These are phyloP conservation scores for Rhipidura dahli DNA, from an alignment of 2,113 vertebrate species.

Conservation along the genomic window DNA sequence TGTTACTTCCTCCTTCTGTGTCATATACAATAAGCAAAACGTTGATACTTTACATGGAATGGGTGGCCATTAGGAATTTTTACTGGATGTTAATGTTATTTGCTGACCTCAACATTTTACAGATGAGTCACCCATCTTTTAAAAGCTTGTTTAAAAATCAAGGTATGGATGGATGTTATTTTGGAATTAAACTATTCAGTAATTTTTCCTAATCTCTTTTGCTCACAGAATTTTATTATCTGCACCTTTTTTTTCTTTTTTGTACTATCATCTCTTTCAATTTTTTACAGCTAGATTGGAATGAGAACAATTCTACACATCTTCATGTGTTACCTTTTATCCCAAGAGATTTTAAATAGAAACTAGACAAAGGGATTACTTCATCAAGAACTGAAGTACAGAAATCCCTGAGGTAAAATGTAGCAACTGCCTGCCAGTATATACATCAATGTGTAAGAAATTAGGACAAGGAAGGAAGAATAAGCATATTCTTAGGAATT, in stretches of 20 bases:
- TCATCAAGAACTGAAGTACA: not conserved
- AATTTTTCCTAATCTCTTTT: not conserved
- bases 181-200: not conserved
- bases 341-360: not conserved
- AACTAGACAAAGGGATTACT: not conserved
- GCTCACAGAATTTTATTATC: not conserved
- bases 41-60: slow-evolving; percentile 35
- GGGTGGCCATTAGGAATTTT: slow-evolving; percentile 38
- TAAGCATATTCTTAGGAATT: not conserved
- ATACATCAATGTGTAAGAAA: not conserved
- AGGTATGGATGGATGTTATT: not conserved
- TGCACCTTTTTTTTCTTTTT: not conserved
- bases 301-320: not conserved
- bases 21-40: slow-evolving; percentile 58
- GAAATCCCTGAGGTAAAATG: not conserved
- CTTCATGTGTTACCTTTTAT: not conserved
- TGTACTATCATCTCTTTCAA: not conserved
- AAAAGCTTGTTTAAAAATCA: not conserved
- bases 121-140: not conserved
- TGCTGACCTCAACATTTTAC: slow-evolving; percentile 19
- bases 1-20: slow-evolving; percentile 72
- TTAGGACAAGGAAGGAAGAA: not conserved
- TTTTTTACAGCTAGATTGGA: not conserved
- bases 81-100: slow-evolving; percentile 50
- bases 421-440: not conserved